Evolutionary conservation across 2,888 invertebrate genomes (phyloP).

Genomic region (Diarsia dahlii): DNA sequence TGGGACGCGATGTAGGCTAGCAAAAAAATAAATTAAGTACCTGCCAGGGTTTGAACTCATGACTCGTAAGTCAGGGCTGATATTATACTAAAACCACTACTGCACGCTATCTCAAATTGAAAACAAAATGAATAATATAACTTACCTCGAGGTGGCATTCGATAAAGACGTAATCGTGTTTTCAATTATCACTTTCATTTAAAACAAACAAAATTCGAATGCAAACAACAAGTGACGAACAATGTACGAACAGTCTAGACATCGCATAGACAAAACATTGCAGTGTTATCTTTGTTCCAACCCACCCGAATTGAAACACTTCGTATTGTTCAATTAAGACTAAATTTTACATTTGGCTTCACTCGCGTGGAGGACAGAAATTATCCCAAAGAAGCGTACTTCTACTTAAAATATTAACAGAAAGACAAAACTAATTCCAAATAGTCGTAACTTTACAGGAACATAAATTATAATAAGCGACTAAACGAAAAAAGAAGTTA

Average conservation of each 20-base stretch:
- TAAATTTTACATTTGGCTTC: not conserved
- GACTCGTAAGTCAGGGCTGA: not conserved
- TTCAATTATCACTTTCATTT: not conserved
- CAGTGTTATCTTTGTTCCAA: not conserved
- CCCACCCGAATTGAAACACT: not conserved
- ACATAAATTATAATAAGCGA: not conserved
- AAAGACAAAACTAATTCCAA: not conserved
- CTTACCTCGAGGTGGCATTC: not conserved
- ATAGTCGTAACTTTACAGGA: not conserved
- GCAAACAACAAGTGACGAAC: constrained; percentile 2
- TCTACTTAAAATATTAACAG: not conserved
- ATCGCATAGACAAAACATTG: constrained; percentile 13
- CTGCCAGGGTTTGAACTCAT: not conserved
- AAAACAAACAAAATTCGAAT: not conserved
- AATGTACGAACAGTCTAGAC: constrained; percentile 28
- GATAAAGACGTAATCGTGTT: not conserved
- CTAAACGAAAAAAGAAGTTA: not conserved
- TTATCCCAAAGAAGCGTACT: not conserved
- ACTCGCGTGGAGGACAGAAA: not conserved
- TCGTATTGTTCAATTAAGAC: not conserved
- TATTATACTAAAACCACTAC: not conserved
- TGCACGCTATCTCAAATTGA: not conserved
- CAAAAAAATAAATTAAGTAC: not conserved
- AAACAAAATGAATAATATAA: not conserved
- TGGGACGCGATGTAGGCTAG: not conserved